Evolutionary conservation across 2,797 vertebrate species (phyloP), one percentile per base, ranked within the genome.

Genomic region (Pseudopleuronectes americanus): DNA sequence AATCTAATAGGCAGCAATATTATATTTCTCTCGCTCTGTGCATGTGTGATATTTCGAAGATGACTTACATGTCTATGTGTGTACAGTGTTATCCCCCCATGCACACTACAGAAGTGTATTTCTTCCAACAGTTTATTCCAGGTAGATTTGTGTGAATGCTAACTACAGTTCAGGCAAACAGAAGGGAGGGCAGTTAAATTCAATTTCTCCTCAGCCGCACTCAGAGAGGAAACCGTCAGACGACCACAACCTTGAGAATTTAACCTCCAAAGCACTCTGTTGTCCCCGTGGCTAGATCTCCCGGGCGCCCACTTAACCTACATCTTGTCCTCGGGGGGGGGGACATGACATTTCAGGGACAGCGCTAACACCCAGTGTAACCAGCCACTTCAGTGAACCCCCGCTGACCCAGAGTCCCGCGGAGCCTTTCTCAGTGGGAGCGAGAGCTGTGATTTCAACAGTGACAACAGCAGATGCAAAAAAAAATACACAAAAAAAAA

Each of bases 241-340:
- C 64, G 17, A n/a, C 28, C 33, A 8, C 26, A 69, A 80, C 79
- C 77, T 82, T 74, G 71, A 77, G 81, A 12, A 26, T 33, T 49
- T 76, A 62, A 67, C 74, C 77, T 85, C 57, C 17, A 33, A 63
- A 70, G 64, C 55, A 13, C 36, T 74, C 24, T 41, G 33, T 33
- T 60, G 74, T 76, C 76, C 76, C 57, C 45, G 69, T 41, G 55
- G 53, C 66, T 56, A 36, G 38, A 59, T 67, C 41, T 70, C 67
- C 56, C 43, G 24, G 31, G 63, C 43, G 58, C 70, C 61, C 77
- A 77, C 60, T 84, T 83, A 73, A 83, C 83, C 74, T 60, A 38
- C 60, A 54, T 67, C 54, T 33, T 43, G 52, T 78, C 80, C 63
- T 72, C 69, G 68, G 64, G 68, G 68, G 79, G 71, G 28, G 6